Evolutionary conservation across 1,140 invertebrate genomes (phyloP).

Genomic region (Temnothorax nylanderi): DNA sequence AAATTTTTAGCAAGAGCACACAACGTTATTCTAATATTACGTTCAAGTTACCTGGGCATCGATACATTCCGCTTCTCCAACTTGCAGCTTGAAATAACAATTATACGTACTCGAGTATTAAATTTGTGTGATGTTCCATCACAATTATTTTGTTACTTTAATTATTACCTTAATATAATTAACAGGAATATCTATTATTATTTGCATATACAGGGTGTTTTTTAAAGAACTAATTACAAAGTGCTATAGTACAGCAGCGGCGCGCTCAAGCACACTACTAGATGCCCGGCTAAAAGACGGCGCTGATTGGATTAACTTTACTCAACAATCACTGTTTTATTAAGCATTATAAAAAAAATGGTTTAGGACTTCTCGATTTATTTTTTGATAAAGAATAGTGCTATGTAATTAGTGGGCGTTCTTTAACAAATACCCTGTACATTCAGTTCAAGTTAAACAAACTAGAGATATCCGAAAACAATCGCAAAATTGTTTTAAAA

Average conservation of each 20-base stretch:
- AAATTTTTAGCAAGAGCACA: not conserved
- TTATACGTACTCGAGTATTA: constrained; percentile 55
- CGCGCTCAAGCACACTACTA: no score
- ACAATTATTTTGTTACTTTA: constrained; percentile 26
- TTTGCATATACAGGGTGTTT: not conserved
- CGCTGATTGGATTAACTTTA: no score
- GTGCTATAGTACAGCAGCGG: no score
- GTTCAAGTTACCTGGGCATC: constrained; percentile 87
- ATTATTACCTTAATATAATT: constrained; percentile 21
- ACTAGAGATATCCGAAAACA: not conserved
- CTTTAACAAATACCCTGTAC: no score
- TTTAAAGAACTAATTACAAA: no score
- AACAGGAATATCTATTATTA: not conserved
- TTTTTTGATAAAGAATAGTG: no score
- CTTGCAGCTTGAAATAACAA: constrained; percentile 87
- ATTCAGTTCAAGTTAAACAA: not conserved
- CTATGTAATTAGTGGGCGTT: no score
- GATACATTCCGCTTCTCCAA: constrained; percentile 88
- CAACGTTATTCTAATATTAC: constrained; percentile 12
- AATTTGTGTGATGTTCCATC: constrained; percentile 29
- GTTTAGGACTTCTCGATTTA: no score
- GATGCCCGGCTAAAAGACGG: no score
- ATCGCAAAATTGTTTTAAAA: not conserved
- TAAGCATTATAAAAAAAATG: no score
- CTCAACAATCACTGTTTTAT: no score